Percentiles rank a stretch among this genome's conserved stretches.
Conservation (phyloP, 2,797 vertebrate genomes). For the Cuniculus paca region DNA sequence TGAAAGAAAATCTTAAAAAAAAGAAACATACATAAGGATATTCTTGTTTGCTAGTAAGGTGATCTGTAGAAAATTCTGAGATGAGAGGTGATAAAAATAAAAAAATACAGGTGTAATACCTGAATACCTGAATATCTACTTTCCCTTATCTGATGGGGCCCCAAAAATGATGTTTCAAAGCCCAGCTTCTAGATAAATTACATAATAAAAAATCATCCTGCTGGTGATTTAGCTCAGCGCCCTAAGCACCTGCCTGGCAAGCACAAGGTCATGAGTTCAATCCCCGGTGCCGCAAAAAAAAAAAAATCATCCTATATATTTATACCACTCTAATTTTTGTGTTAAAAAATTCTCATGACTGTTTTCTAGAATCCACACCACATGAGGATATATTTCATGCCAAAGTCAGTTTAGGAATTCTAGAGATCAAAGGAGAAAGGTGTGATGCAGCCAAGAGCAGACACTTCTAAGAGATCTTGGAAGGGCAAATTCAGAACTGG, state of each 20-base stretch:
- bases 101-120: background rate
- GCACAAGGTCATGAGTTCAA: no score
- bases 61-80: background rate
- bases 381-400: slow-evolving; percentile 7
- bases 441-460: background rate
- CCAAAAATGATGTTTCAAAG: background rate
- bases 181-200: slow-evolving; percentile 13
- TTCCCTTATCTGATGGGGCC: background rate
- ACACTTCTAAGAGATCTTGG: slow-evolving; percentile 7
- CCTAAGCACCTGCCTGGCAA: no score
- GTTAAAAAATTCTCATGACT: background rate
- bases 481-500: background rate
- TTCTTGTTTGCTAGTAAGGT: background rate
- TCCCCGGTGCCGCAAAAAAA: no score
- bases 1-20: background rate
- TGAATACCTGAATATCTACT: background rate
- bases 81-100: background rate
- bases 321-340: background rate
- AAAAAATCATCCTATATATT: background rate
- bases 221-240: no score
- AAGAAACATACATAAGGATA: background rate
- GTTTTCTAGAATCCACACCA: background rate
- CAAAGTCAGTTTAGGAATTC: slow-evolving; percentile 18
- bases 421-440: slow-evolving; percentile 40
- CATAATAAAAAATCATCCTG: no score